Evolutionary conservation across 2,113 vertebrate species (phyloP), one percentile per base, ranked within the genome.

Genomic region (Myotis davidii): DNA sequence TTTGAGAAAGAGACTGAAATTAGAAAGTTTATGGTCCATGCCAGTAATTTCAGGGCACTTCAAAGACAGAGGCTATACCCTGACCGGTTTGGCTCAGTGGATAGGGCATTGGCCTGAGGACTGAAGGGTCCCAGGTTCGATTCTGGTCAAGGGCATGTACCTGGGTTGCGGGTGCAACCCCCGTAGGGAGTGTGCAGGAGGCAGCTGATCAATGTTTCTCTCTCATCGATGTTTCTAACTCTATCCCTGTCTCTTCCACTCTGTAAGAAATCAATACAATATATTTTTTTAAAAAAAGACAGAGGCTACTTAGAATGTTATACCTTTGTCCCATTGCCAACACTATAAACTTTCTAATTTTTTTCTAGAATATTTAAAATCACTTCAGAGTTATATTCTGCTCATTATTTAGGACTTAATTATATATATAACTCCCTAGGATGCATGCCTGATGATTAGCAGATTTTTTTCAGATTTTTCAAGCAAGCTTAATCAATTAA

Each of bases 341-440:
- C 7, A 72, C 7, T 73, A 18, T 81, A 76, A 85, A 79, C 6
- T 78, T 81, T 83, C 56, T 20, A 82, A 6, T 0, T 39, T 95
- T 67, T 67, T 94, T 90, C 81, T 56, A 81, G 42, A 81, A 94
- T 92, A 69, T 88, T 81, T 65, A 73, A 95, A 90, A 64, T 56
- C 45, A 56, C 13, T 54, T 85, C 32, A 79, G 64, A 65, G 77
- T 79, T 93, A 64, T 85, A 88, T 70, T 79, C n/a, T 93, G 17
- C 12, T 59, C 29, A 83, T 92, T 67, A 84, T 34, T 88, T 67
- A 95, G 14, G 10, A 86, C 56, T 77, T 83, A 73, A 84, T 87
- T 69, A 52, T 65, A 64, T 45, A 50, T 45, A 50, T n/a, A 65
- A 61, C 32, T 56, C 5, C 17, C 18, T 70, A 84, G 25, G 50